These are phyloP conservation scores for Styela clava DNA, from an alignment of 23 tunicate species.

Conservation along the genomic window DNA sequence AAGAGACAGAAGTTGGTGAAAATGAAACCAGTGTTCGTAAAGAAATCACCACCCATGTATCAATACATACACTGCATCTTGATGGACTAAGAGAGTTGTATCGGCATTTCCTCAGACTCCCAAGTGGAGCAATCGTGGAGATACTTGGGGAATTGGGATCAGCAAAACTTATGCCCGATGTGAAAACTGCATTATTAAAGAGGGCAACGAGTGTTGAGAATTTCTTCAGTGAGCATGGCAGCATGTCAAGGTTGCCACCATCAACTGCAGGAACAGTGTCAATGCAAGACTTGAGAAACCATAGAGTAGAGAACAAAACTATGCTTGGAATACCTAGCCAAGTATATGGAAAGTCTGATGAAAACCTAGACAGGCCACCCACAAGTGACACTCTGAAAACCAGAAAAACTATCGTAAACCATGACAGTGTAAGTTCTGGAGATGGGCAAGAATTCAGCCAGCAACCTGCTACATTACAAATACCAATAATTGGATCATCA, in stretches of 20 bases:
- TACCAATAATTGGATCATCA: not conserved
- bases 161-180: slow-evolving; percentile 69
- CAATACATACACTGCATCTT: slow-evolving; percentile 89
- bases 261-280: not conserved
- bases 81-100: slow-evolving; percentile 91
- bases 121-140: slow-evolving; percentile 97
- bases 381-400: slow-evolving; percentile 64
- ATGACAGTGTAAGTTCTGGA: slow-evolving; percentile 27
- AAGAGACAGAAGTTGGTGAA: slow-evolving; percentile 51
- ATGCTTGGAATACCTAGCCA: slow-evolving; percentile 6
- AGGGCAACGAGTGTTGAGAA: slow-evolving; percentile 62
- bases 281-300: not conserved
- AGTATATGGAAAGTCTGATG: not conserved
- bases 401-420: slow-evolving; percentile 41
- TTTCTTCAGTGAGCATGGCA: slow-evolving; percentile 33
- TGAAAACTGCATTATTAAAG: slow-evolving; percentile 79
- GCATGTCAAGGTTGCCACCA: not conserved
- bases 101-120: slow-evolving; percentile 82
- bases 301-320: not conserved
- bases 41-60: slow-evolving; percentile 81
- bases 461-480: not conserved
- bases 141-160: slow-evolving; percentile 88
- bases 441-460: slow-evolving; percentile 2
- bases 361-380: slow-evolving; percentile 35
- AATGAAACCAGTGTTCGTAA: slow-evolving; percentile 5